A percentile compares a stretch with the other conserved stretches of the same genome.
Conservation (phyloP, 2,113 vertebrate genomes). For the Puffinus mauretanicus region DNA sequence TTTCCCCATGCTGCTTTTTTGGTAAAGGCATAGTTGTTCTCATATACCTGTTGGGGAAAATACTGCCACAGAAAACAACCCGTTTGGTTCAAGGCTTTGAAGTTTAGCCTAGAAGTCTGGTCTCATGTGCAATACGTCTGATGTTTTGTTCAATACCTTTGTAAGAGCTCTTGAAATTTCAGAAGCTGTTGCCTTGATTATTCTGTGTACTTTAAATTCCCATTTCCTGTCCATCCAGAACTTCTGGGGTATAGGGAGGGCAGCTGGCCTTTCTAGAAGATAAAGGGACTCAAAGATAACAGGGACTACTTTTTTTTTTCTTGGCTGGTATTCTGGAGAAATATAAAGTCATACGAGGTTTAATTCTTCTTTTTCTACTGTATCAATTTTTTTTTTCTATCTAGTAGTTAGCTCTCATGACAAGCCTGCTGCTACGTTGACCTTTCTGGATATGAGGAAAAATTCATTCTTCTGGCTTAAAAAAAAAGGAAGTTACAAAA, state of each 20-base stretch:
- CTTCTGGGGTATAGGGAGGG: neutral
- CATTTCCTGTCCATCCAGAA: neutral
- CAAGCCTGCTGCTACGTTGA: neutral
- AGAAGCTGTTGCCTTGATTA: neutral
- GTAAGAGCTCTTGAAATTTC: neutral
- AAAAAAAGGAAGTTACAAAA: neutral
- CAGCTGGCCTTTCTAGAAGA: neutral
- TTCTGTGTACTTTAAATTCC: neutral
- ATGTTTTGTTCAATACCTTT: neutral
- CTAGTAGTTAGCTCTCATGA: neutral
- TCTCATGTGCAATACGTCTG: neutral
- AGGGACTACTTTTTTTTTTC: neutral
- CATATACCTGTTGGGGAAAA: accelerated
- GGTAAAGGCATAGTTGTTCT: neutral
- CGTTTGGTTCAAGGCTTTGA: neutral
- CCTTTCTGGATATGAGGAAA: neutral
- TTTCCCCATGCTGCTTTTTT: neutral
- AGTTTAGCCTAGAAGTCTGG: neutral
- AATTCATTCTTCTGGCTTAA: neutral
- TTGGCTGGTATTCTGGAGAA: neutral
- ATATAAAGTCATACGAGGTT: neutral
- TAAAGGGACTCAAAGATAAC: neutral
- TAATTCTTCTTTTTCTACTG: neutral
- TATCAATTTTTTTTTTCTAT: neutral
- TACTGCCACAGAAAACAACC: neutral